Conservation (phyloP, 2,797 vertebrate species). For the Pipistrellus pipistrellus region DNA sequence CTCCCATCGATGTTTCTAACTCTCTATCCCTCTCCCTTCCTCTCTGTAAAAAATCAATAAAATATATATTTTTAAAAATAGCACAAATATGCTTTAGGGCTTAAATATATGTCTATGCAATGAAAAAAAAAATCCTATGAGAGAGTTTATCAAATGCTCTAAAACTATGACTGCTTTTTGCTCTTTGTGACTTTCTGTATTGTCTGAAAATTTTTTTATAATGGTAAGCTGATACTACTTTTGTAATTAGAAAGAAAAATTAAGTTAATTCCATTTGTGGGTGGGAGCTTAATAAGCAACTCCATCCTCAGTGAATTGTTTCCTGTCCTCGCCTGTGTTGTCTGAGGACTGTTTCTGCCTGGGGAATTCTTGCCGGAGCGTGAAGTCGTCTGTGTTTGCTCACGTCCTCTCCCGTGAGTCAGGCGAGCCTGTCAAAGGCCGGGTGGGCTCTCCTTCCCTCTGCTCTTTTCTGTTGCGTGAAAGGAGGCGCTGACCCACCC, state of each 20-base stretch:
- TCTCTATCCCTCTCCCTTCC: too few relatives aligned
- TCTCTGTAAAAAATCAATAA: too few relatives aligned
- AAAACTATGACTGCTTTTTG: neutral
- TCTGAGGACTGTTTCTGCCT: neutral
- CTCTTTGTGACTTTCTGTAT: neutral
- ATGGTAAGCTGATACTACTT: neutral
- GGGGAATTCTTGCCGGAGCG: slow-evolving; percentile 11
- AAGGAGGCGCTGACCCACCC: neutral
- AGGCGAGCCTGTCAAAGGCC: neutral
- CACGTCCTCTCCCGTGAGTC: slow-evolving; percentile 7
- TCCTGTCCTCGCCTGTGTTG: neutral
- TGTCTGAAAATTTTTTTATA: neutral
- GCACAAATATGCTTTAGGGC: neutral
- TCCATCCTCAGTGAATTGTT: neutral
- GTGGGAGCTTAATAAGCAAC: neutral
- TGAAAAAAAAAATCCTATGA: neutral
- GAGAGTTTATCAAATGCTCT: neutral
- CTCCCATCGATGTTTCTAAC: too few relatives aligned
- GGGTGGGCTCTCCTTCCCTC: neutral
- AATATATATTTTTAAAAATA: neutral
- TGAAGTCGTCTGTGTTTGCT: slow-evolving; percentile 1
- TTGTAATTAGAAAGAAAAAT: neutral
- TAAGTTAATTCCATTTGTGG: neutral
- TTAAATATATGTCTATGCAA: neutral
- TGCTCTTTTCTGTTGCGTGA: neutral